Percentiles rank a stretch among this genome's conserved stretches.
These are phyloP conservation scores for Zelleria hepariella DNA, from an alignment of 2,888 invertebrate genomes.

Conservation along the genomic window DNA sequence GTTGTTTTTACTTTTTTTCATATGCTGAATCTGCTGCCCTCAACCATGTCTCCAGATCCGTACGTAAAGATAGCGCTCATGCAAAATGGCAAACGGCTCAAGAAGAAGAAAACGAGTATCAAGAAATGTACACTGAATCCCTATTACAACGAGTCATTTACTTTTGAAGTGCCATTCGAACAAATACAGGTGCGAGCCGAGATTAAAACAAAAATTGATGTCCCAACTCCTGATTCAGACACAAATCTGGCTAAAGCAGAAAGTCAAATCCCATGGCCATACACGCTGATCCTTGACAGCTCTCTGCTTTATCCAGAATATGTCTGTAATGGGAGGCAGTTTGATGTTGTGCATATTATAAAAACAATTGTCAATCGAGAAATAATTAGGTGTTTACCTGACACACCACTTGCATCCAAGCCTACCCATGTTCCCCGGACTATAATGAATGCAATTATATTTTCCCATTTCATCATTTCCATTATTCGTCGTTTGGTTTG, in stretches of 20 bases:
- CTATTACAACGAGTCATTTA: conserved; percentile 99
- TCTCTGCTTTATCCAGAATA: conserved; percentile 11
- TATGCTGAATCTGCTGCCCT: conserved; percentile 37
- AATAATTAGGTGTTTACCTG: conserved; percentile 14
- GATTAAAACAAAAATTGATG: conserved; percentile 42
- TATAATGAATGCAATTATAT: background rate
- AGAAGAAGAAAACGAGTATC: conserved; percentile 99
- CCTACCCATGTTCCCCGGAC: conserved; percentile 24
- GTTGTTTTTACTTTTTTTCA: conserved; percentile 41
- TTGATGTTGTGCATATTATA: conserved; percentile 53
- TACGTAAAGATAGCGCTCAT: conserved; percentile 99
- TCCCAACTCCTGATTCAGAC: conserved; percentile 2
- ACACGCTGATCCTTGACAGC: background rate
- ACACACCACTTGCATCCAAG: conserved; percentile 64
- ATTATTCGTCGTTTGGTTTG: background rate
- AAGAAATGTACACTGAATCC: conserved; percentile 99
- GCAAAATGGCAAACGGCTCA: conserved; percentile 99
- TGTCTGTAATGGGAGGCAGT: conserved; percentile 55
- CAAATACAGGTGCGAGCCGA: conserved; percentile 96
- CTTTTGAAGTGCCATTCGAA: conserved; percentile 99
- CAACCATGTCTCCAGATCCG: conserved; percentile 82
- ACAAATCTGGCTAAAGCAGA: background rate
- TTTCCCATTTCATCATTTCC: background rate
- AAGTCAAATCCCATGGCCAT: background rate
- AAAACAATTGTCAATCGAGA: conserved; percentile 60